Percentiles rank a stretch among this genome's conserved stretches.
phyloP scores from a whole-genome alignment of 53 echinoderm and acorn worm species.

The Astropecten irregularis region DNA sequence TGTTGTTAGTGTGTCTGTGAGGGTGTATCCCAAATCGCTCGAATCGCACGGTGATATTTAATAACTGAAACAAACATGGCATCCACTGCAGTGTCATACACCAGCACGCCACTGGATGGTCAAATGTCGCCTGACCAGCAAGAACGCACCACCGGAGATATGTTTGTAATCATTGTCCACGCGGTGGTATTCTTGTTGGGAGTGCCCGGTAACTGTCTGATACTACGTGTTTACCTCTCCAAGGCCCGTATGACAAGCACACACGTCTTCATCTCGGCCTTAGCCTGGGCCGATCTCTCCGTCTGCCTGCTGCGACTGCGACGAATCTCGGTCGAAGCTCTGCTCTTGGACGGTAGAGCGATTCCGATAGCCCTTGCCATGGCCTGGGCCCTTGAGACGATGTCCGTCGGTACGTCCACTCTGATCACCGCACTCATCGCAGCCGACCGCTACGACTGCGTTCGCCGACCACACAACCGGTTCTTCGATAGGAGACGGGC shows the following conservation, averaged over 20 bases:
- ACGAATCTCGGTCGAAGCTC: not conserved
- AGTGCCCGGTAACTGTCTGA: conserved; percentile 30
- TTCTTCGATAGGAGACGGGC: not conserved
- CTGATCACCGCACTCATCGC: conserved; percentile 5
- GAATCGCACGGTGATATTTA: too few relatives aligned
- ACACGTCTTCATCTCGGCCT: conserved; percentile 19
- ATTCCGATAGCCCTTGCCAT: not conserved
- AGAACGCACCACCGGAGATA: not conserved
- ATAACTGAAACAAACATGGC: too few relatives aligned
- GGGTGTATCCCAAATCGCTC: too few relatives aligned
- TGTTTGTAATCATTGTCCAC: not conserved
- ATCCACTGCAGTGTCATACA: too few relatives aligned
- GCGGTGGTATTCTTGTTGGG: not conserved
- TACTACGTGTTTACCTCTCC: conserved; percentile 8
- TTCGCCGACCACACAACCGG: not conserved
- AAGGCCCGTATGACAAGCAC: conserved; percentile 21
- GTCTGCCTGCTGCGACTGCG: not conserved
- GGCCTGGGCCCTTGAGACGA: not conserved
- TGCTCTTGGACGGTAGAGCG: not conserved
- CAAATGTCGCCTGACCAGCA: too few relatives aligned
- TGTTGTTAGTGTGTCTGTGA: too few relatives aligned
- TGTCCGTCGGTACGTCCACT: not conserved
- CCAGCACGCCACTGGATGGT: too few relatives aligned
- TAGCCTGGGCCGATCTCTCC: conserved; percentile 20
- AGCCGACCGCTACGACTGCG: conserved; percentile 37